Evolutionary conservation across 2,888 invertebrate species (phyloP).

Genomic region (Drosophila austrosaltans): DNA sequence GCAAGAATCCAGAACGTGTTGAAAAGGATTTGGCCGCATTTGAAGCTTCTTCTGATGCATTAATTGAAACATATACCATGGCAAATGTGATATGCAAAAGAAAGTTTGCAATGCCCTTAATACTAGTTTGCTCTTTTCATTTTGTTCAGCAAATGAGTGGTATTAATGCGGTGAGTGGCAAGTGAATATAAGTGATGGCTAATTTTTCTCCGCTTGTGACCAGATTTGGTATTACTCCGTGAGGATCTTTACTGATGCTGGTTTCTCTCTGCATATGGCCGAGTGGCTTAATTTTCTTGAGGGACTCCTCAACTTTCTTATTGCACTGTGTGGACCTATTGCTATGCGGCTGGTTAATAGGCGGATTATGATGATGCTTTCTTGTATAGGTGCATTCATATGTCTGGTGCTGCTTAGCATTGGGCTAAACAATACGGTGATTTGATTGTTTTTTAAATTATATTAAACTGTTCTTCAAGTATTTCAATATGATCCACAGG

Average conservation of each 20-base stretch:
- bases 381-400: no score
- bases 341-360: no score
- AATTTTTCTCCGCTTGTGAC: not conserved
- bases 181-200: not conserved
- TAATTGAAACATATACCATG: slow-evolving; percentile 85
- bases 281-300: slow-evolving; percentile 86
- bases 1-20: slow-evolving; percentile 85
- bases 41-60: slow-evolving; percentile 65
- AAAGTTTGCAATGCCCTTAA: slow-evolving; percentile 85
- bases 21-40: slow-evolving; percentile 84
- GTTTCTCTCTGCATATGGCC: slow-evolving; percentile 85
- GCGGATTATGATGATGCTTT: no score
- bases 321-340: no score
- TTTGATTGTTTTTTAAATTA: no score
- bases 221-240: slow-evolving; percentile 90
- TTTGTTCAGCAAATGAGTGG: slow-evolving; percentile 94
- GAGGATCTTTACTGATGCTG: slow-evolving; percentile 88
- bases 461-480: no score
- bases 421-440: no score
- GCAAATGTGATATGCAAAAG: slow-evolving; percentile 28
- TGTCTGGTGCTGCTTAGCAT: no score
- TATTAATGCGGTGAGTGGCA: slow-evolving; percentile 89
- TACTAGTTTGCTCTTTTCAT: slow-evolving; percentile 88
- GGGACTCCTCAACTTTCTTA: no score
- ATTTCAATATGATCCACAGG: no score